phyloP scores from a whole-genome alignment of 2,113 vertebrate genomes.

The Mastomys natalensis region DNA sequence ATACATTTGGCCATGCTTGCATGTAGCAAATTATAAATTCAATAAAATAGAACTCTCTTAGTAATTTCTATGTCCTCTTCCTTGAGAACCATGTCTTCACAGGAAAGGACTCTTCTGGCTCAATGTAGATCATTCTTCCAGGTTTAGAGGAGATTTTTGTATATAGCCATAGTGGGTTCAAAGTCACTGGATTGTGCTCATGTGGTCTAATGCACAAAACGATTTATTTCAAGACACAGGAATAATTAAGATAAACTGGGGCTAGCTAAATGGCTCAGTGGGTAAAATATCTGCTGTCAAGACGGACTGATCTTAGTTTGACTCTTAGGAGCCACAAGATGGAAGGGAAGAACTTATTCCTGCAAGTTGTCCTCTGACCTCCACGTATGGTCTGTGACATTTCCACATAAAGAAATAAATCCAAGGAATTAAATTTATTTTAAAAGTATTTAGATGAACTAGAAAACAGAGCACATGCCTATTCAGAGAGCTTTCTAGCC shows the following conservation, averaged over 20 bases:
- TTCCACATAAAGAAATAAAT: neutral
- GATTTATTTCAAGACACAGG: neutral
- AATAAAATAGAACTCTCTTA: neutral
- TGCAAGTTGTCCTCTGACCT: neutral
- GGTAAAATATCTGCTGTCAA: neutral
- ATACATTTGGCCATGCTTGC: neutral
- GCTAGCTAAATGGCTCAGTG: too few species aligned
- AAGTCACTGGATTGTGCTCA: neutral
- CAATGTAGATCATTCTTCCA: neutral
- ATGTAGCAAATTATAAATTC: neutral
- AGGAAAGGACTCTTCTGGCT: neutral
- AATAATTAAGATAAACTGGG: neutral
- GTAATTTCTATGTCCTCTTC: slow-evolving; percentile 16
- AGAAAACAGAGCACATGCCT: neutral
- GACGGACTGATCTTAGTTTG: too few species aligned
- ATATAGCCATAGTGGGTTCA: too few species aligned
- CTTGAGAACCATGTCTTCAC: neutral
- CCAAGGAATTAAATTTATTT: neutral
- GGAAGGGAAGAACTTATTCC: neutral
- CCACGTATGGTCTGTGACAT: neutral
- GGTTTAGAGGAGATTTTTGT: neutral
- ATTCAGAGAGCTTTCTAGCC: neutral
- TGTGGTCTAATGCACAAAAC: neutral
- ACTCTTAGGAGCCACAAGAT: neutral
- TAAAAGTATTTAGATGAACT: neutral